Evolutionary conservation across 2,113 vertebrate species (phyloP).

Genomic region (Chrysochloris asiatica): DNA sequence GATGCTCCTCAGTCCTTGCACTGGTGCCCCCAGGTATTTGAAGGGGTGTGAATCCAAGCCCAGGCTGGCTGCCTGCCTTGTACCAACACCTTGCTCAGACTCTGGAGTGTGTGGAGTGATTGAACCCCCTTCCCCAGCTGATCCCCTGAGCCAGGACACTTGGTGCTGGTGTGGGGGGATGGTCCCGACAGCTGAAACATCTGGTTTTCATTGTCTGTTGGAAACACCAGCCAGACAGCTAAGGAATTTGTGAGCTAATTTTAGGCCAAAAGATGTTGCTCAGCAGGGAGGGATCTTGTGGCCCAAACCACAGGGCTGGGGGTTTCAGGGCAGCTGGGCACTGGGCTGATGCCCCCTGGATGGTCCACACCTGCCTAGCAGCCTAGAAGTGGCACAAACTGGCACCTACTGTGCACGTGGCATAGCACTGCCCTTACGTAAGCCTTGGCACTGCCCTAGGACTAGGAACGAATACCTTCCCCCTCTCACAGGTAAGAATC

Average conservation of each 20-base stretch:
- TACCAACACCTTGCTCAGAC: neutral
- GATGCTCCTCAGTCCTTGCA: no score
- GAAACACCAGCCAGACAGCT: constrained; percentile 60
- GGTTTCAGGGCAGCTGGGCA: neutral
- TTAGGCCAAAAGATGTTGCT: constrained; percentile 69
- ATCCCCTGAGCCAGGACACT: neutral
- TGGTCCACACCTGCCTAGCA: rapidly evolving
- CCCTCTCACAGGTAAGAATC: neutral
- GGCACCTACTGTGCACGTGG: neutral
- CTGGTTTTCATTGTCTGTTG: constrained; percentile 74
- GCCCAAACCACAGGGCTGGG: constrained; percentile 46
- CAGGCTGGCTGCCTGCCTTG: rapidly evolving
- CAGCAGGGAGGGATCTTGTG: constrained; percentile 9
- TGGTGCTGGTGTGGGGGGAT: neutral
- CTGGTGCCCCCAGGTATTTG: neutral
- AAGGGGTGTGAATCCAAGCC: neutral
- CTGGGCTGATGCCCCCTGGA: neutral
- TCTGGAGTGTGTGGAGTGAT: rapidly evolving
- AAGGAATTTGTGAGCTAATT: constrained; percentile 78
- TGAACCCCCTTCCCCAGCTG: neutral
- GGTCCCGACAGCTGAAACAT: constrained; percentile 75
- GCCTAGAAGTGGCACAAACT: neutral
- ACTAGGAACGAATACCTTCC: no score
- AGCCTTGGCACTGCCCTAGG: neutral
- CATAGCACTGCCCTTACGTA: no score